Evolutionary conservation across 2,113 vertebrate species (phyloP).

Genomic region (Damaliscus lunatus): DNA sequence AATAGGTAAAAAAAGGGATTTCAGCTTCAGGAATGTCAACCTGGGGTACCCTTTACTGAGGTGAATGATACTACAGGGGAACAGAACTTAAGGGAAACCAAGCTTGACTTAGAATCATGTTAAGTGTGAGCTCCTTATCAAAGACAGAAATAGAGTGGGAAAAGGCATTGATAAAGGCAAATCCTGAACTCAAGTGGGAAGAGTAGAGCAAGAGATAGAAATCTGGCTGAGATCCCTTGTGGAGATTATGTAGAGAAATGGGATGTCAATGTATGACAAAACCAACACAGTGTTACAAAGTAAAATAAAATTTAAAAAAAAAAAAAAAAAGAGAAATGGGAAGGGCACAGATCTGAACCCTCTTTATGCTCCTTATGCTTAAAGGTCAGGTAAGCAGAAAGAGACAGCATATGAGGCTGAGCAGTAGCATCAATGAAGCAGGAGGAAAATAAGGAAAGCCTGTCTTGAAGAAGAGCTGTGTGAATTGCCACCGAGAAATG

Average conservation of each 20-base stretch:
- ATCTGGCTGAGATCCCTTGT: background rate
- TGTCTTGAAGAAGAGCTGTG: background rate
- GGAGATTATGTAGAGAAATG: background rate
- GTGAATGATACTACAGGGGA: background rate
- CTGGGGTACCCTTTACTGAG: background rate
- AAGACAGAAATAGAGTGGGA: background rate
- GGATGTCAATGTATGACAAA: no score
- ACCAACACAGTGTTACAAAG: no score
- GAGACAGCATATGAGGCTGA: background rate
- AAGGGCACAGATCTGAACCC: background rate
- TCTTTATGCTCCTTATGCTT: fast-evolving
- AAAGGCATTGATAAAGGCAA: background rate
- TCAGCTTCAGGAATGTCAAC: background rate
- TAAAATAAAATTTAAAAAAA: no score
- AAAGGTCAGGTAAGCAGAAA: background rate
- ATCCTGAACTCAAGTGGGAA: background rate
- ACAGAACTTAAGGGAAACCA: background rate
- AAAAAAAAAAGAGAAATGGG: background rate
- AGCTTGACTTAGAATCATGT: background rate
- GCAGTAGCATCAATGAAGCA: background rate
- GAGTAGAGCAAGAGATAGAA: background rate
- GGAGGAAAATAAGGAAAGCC: background rate
- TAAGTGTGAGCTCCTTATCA: background rate
- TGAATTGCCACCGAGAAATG: background rate
- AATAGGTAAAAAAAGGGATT: background rate